These are phyloP conservation scores for Pachliopta kotzebuea DNA, from an alignment of 2,888 invertebrate genomes.

Conservation along the genomic window DNA sequence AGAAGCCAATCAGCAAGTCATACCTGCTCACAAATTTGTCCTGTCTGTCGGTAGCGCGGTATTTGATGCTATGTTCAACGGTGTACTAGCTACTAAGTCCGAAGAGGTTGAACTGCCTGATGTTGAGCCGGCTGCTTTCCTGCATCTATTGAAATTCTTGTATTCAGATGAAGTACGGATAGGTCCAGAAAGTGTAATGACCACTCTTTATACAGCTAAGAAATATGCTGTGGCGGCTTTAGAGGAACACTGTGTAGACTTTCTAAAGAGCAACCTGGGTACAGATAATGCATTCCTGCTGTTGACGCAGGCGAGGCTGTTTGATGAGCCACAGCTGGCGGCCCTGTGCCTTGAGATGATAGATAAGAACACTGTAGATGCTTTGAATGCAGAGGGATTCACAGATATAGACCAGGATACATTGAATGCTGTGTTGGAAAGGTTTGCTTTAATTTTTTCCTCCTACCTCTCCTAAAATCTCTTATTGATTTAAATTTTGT, in stretches of 20 bases:
- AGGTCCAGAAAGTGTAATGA: slow-evolving; percentile 92
- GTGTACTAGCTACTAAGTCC: slow-evolving; percentile 84
- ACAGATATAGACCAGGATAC: slow-evolving; percentile 91
- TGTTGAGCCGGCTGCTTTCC: slow-evolving; percentile 90
- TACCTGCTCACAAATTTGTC: slow-evolving; percentile 90
- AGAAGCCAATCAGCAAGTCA: slow-evolving; percentile 83
- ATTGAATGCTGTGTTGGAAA: slow-evolving; percentile 86
- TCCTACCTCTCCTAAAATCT: too few species aligned
- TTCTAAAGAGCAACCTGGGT: slow-evolving; percentile 85
- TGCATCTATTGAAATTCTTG: slow-evolving; percentile 85
- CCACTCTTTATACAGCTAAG: slow-evolving; percentile 91
- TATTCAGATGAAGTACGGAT: slow-evolving; percentile 92
- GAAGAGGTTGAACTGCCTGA: slow-evolving; percentile 90
- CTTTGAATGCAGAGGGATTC: slow-evolving; percentile 89
- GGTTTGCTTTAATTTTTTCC: slow-evolving; percentile 43
- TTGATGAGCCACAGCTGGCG: slow-evolving; percentile 91
- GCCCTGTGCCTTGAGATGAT: slow-evolving; percentile 90
- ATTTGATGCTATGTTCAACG: slow-evolving; percentile 93
- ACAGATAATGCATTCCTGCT: slow-evolving; percentile 92
- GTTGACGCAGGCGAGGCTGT: slow-evolving; percentile 88
- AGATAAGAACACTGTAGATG: slow-evolving; percentile 90
- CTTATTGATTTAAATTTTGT: too few species aligned
- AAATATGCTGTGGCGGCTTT: slow-evolving; percentile 92
- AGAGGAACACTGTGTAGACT: slow-evolving; percentile 91
- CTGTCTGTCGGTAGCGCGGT: slow-evolving; percentile 91